Conservation (phyloP, 2,113 vertebrate genomes). For the Oncorhynchus kisutch region DNA sequence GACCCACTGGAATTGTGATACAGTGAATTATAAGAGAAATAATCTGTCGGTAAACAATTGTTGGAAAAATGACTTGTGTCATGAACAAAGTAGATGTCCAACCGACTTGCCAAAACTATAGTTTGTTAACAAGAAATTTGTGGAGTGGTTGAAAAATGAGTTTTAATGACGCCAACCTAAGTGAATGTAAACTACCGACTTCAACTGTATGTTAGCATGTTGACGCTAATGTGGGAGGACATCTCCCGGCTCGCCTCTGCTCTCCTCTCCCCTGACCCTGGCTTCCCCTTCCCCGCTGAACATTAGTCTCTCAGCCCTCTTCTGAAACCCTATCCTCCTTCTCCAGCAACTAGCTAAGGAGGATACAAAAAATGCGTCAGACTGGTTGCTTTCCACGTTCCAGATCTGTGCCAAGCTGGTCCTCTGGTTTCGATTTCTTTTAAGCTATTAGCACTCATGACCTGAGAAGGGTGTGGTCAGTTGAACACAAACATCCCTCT, state of each 20-base stretch:
- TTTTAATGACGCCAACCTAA: no score
- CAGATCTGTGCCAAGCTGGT: conserved; percentile 46
- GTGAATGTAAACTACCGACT: no score
- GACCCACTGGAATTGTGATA: no score
- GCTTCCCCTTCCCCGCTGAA: conserved; percentile 34
- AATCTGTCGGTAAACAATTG: no score
- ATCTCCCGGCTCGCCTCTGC: conserved; percentile 17
- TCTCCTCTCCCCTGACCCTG: conserved; percentile 31
- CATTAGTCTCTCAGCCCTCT: conserved; percentile 24
- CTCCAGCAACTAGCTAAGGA: conserved; percentile 26
- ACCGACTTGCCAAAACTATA: no score
- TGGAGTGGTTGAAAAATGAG: no score
- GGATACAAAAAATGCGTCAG: conserved; percentile 51
- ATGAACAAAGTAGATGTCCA: no score
- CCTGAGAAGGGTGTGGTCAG: conserved; percentile 67
- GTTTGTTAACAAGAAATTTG: no score
- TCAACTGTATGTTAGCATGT: not conserved
- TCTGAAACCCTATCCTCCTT: conserved; percentile 49
- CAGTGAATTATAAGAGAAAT: not conserved
- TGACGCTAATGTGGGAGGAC: conserved; percentile 18
- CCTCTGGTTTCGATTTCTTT: conserved; percentile 72
- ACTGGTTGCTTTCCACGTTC: conserved; percentile 45
- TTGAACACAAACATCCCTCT: conserved; percentile 64
- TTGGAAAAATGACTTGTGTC: no score
- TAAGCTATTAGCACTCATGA: conserved; percentile 57